These are phyloP conservation scores for Ferrisia virgata DNA, from an alignment of 2,888 invertebrate genomes.

Conservation along the genomic window DNA sequence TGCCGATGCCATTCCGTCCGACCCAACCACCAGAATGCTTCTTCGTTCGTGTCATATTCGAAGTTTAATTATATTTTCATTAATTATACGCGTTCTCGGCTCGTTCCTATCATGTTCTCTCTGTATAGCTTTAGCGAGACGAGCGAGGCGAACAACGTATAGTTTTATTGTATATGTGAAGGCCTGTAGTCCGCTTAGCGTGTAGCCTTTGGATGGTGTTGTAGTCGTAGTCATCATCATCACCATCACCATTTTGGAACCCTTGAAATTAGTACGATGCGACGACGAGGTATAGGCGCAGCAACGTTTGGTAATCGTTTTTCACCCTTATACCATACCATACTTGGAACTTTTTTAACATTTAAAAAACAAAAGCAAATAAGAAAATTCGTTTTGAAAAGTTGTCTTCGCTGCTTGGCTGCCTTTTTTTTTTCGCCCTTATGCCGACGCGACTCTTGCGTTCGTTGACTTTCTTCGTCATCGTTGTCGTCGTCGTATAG, in stretches of 20 bases:
- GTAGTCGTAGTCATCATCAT: background rate
- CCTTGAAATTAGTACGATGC: background rate
- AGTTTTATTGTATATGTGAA: background rate
- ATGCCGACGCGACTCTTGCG: background rate
- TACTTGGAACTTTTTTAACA: background rate
- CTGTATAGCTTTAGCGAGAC: no score
- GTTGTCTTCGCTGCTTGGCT: background rate
- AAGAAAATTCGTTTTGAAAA: constrained; percentile 9
- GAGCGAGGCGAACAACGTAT: background rate
- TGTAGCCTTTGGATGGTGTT: background rate
- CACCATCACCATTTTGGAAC: no score
- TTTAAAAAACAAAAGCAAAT: constrained; percentile 13
- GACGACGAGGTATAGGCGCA: background rate
- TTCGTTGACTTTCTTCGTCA: no score
- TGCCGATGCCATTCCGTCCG: no score
- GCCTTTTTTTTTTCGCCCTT: background rate
- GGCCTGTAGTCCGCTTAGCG: background rate
- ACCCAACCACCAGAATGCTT: background rate
- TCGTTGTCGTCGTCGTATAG: no score
- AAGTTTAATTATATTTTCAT: constrained; percentile 27
- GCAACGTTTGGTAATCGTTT: background rate
- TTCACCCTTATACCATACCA: no score
- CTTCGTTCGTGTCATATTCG: constrained; percentile 15
- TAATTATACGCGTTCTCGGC: background rate
- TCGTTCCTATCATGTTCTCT: background rate